Base-by-base conservation (phyloP, 2,797 vertebrate species). In the Merluccius polli region DNA sequence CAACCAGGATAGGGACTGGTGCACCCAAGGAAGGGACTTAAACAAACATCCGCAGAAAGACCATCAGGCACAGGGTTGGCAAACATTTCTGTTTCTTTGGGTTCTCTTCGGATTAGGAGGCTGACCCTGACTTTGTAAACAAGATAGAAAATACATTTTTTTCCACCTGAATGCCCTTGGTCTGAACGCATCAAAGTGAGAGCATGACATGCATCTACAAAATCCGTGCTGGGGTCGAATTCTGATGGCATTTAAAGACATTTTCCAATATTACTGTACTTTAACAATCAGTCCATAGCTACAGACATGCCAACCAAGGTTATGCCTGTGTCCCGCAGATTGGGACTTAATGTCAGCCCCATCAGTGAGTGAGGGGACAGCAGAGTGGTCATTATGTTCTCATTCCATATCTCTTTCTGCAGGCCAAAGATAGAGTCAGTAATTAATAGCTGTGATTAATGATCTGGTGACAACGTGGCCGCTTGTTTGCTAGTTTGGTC, bases 401-500 rank as follows among this genome's bases (percentile, higher is more conserved):
- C 89, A 84, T 89, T 90, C 93, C 82, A 89, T 91, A 89, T 83
- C 88, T 87, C 83, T 87, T 92, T 88, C 94, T 95, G 94, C 87
- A 93, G 93, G 89, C 63, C 9, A 33, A 85, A 95, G 94, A 97
- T 93, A 95, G 88, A 78, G 81, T 65, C 75, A 70, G 86, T 90
- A 95, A 95, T 95, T 95, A 95, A 94, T 84, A 91, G 84, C 85
- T 75, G 75, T 85, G 87, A 95, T 89, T 88, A 94, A 94, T 81
- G 74, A 84, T 88, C 84, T 84, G 85, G 82, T 88, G 84, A 88
- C 87, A 82, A 84, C 76, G 74, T 71, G 38, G 48, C 77, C 65
- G 78, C 73, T 71, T 79, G 32, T 81, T 74, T 75, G 75, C 74
- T 81, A 21, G 73, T 72, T 77, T 78, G 70, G 79, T 78, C 73